phyloP scores from a whole-genome alignment of 2,888 invertebrate species.

The Lithophane leautieri region DNA sequence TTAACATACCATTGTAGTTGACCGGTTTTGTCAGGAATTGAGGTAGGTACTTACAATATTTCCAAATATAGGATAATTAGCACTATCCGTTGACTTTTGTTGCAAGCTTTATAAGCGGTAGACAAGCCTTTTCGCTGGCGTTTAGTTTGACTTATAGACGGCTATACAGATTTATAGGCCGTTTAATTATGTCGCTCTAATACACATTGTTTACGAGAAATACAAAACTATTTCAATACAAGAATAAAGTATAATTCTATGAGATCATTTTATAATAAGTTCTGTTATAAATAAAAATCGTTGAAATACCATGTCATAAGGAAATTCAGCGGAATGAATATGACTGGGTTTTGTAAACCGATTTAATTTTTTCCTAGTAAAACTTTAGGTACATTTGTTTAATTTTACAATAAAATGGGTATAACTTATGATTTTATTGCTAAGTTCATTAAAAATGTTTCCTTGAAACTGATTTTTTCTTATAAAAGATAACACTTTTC shows the following conservation, averaged over 20 bases:
- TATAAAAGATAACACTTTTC: background rate
- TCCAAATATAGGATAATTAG: constrained; percentile 4
- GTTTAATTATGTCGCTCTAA: constrained; percentile 12
- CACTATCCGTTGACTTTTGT: constrained; percentile 26
- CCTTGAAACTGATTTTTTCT: background rate
- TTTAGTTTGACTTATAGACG: background rate
- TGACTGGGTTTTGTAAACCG: constrained; percentile 12
- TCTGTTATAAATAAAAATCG: background rate
- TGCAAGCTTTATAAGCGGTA: background rate
- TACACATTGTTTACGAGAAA: background rate
- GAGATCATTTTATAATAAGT: constrained; percentile 18
- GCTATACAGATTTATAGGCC: constrained; percentile 2
- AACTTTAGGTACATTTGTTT: background rate
- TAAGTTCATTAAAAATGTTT: background rate
- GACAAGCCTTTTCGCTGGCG: constrained; percentile 9
- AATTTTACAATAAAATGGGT: background rate
- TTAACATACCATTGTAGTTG: background rate
- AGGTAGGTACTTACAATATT: background rate
- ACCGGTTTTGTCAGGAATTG: constrained; percentile 2
- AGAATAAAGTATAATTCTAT: constrained; percentile 5
- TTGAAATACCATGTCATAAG: constrained; percentile 21
- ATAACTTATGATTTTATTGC: too few relatives aligned
- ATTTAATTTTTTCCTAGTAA: constrained; percentile 19
- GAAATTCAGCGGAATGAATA: constrained; percentile 10
- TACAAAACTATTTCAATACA: background rate